Base-by-base conservation (phyloP, 2,113 vertebrate genomes). In the Okapia johnstoni region DNA sequence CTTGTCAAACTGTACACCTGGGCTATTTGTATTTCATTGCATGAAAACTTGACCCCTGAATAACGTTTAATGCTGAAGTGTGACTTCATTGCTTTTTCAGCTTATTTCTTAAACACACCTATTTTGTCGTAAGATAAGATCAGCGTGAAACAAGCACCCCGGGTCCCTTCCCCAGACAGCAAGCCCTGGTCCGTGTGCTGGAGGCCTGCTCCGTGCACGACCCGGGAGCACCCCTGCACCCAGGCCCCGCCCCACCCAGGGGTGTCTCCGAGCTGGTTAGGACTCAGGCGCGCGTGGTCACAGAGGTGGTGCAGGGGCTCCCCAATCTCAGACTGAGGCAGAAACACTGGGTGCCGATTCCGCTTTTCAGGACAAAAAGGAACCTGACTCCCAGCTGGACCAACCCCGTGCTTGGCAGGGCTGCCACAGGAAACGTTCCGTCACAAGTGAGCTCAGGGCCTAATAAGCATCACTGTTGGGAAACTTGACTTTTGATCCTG, bases 321-420 rank as follows among this genome's bases (percentile, higher is more conserved):
- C 13, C 7, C n/a, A 1, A 7, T 6, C 81, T 55, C 79, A 40
- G 52, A 40, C 14, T 40, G 81, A 57, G 80, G 14, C 2, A 8
- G n/a, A 40, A 26, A 40, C 21, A 14, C 21, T 16, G 33, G n/a
- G n/a, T 14, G n/a, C 14, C 57, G 54, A 16, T 23, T 57, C 52
- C 2, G 5, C 25, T 58, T 19, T 43, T 43, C 36, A 58, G 54
- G 19, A 40, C 23, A 58, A 15, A 85, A 28, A 43, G 15, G 36
- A 14, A 6, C 25, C 81, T 1, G 2, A 16, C n/a, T 17, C 81
- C 52, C 1, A 23, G 54, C 1, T 26, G 16, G 23, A 40, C 1
- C 0, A 0, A 12, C 54, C 54, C n/a, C 1, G 0, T 3, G 9
- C 36, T 85, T 17, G n/a, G 54, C 23, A 36, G n/a, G 52, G 87